Percentiles rank a stretch among this genome's conserved stretches.
phyloP scores from a whole-genome alignment of 2,797 vertebrate species.

The Coracias cyanogaster region DNA sequence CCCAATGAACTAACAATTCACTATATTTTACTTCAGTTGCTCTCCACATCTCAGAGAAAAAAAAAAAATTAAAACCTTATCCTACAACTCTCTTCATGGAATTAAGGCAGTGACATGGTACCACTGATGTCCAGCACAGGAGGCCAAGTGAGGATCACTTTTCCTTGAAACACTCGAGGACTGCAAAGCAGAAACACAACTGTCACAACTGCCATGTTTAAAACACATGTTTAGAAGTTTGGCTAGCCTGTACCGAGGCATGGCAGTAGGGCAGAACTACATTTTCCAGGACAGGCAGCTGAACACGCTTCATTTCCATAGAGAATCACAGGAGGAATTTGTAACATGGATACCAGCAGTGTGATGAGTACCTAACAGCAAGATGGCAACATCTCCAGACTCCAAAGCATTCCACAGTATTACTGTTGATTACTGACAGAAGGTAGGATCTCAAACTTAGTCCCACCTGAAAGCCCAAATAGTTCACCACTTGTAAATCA shows the following conservation, averaged over 20 bases:
- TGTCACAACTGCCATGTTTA: not conserved
- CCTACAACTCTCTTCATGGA: not conserved
- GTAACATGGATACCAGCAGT: fast-evolving
- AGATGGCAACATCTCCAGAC: not conserved
- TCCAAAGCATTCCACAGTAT: not conserved
- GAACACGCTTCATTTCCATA: not conserved
- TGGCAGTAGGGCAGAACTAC: not conserved
- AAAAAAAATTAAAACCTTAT: not conserved
- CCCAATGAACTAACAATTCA: not conserved
- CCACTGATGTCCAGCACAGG: not conserved
- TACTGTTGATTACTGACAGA: not conserved
- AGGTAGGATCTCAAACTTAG: not conserved
- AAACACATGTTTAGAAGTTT: not conserved
- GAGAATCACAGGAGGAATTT: not conserved
- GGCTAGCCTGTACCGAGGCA: not conserved
- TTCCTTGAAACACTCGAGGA: not conserved
- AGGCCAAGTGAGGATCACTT: not conserved
- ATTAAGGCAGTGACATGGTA: not conserved
- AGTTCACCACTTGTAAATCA: not conserved
- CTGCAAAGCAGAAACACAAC: not conserved
- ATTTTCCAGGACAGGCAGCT: not conserved
- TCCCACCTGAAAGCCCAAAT: not conserved
- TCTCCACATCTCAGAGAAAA: not conserved
- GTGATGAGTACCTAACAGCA: not conserved
- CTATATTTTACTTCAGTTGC: not conserved